These are phyloP conservation scores for Harpagoxenus sublaevis DNA, from an alignment of 2,888 invertebrate genomes.

Conservation along the genomic window DNA sequence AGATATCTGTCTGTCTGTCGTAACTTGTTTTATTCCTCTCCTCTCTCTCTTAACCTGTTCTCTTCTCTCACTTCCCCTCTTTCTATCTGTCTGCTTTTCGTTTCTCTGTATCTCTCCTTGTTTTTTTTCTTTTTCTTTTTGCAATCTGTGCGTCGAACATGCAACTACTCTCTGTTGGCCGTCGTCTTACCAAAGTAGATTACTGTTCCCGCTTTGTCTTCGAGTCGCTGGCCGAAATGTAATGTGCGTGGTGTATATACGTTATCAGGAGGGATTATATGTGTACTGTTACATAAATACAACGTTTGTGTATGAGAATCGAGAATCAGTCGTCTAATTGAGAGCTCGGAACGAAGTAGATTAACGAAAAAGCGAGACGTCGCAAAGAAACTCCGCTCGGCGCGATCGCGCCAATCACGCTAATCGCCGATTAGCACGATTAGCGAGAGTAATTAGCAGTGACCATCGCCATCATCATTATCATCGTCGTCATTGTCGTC, in stretches of 20 bases:
- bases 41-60: conserved; percentile 54
- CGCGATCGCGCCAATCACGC: conserved; percentile 35
- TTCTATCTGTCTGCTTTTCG: conserved; percentile 50
- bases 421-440: conserved; percentile 24
- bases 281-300: neutral
- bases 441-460: conserved; percentile 25
- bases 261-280: neutral
- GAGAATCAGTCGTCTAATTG: conserved; percentile 7
- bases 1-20: conserved; percentile 80
- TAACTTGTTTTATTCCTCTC: conserved; percentile 64
- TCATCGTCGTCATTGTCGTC: conserved; percentile 15
- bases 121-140: conserved; percentile 6
- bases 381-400: conserved; percentile 42
- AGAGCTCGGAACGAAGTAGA: conserved; percentile 4
- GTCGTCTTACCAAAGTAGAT: conserved; percentile 75
- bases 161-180: conserved; percentile 70
- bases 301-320: conserved; percentile 1
- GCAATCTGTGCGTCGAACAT: conserved; percentile 63
- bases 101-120: conserved; percentile 26
- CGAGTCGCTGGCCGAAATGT: conserved; percentile 59
- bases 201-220: conserved; percentile 63
- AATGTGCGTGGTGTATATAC: conserved; percentile 37
- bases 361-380: conserved; percentile 22
- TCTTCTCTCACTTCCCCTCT: conserved; percentile 24
- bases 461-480: conserved; percentile 33